A percentile compares a stretch with the other conserved stretches of the same genome.
Conservation (phyloP, 2,888 invertebrate genomes). For the Sturmia bella region DNA sequence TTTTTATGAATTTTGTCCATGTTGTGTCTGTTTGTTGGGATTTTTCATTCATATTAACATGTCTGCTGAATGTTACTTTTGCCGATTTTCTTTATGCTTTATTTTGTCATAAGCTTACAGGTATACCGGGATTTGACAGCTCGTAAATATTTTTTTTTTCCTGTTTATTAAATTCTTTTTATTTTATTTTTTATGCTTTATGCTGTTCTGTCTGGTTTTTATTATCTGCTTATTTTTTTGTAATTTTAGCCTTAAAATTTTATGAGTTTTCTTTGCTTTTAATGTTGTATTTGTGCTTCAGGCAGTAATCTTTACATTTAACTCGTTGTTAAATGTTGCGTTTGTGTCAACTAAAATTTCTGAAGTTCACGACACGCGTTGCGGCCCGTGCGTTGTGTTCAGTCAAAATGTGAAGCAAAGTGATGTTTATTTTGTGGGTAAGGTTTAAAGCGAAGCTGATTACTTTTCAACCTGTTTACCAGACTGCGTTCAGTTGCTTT, state of each 20-base stretch:
- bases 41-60: slow-evolving; percentile 64
- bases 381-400: too few species aligned
- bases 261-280: slow-evolving; percentile 12
- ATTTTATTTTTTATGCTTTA: slow-evolving; percentile 7
- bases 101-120: slow-evolving; percentile 24
- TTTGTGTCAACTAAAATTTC: too few species aligned
- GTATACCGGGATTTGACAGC: slow-evolving; percentile 79
- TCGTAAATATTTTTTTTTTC: slow-evolving; percentile 76
- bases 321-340: too few species aligned
- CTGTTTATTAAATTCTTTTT: slow-evolving; percentile 24
- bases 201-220: slow-evolving; percentile 32
- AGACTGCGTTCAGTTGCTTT: too few species aligned
- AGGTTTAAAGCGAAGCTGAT: too few species aligned
- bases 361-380: too few species aligned
- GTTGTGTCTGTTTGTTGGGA: slow-evolving; percentile 36
- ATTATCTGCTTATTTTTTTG: slow-evolving; percentile 24
- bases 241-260: slow-evolving; percentile 7
- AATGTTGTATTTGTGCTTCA: not conserved
- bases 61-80: slow-evolving; percentile 54
- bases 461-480: too few species aligned
- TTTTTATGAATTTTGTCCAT: not conserved
- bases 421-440: too few species aligned
- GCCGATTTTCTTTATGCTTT: slow-evolving; percentile 21
- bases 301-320: not conserved
- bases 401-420: too few species aligned